phyloP scores from a whole-genome alignment of 2,113 vertebrate genomes.

The Astatotilapia flaviijosephi region DNA sequence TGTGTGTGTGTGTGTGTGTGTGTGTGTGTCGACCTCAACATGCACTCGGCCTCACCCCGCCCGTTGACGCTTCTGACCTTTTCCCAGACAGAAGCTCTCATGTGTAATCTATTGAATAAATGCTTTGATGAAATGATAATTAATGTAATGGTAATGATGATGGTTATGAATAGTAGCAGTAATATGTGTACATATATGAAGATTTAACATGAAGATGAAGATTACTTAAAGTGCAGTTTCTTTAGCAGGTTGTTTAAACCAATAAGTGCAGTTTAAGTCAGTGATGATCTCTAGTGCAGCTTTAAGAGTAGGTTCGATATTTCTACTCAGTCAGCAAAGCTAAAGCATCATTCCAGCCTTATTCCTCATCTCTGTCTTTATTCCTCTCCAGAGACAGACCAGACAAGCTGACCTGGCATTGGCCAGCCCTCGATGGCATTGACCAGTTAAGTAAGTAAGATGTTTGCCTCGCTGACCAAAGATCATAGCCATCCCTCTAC shows the following conservation, averaged over 20 bases:
- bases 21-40: background rate
- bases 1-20: no score
- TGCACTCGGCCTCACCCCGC: background rate
- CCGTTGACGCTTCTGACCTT: background rate
- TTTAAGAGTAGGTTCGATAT: background rate
- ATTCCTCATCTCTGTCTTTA: background rate
- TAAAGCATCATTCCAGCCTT: background rate
- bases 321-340: background rate
- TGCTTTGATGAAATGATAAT: background rate
- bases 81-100: background rate
- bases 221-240: background rate
- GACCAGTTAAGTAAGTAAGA: constrained; percentile 35
- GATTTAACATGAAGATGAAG: background rate
- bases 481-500: constrained; percentile 4
- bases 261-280: background rate
- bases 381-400: background rate
- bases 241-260: background rate
- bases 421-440: background rate
- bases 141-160: background rate
- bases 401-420: background rate
- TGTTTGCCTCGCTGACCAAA: constrained; percentile 17
- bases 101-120: no score
- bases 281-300: background rate
- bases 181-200: background rate
- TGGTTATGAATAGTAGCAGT: background rate